Conservation (phyloP, 2,797 vertebrate species). For the Acrocephalus scirpaceus region DNA sequence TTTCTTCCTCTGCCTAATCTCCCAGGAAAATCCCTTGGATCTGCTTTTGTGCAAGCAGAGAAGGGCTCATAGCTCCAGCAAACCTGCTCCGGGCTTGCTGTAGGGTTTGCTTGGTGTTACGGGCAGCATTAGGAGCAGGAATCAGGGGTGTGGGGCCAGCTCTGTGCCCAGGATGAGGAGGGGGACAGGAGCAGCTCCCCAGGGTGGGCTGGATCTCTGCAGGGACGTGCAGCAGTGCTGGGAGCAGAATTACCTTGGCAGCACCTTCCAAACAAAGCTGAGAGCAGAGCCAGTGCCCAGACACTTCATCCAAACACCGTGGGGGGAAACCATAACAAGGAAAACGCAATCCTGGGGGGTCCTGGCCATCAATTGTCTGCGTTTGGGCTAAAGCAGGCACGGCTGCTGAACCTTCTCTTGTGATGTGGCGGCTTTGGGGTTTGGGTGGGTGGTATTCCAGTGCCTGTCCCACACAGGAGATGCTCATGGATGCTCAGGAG, state of each 20-base stretch:
- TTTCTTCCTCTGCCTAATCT: neutral
- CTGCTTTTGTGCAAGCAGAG: neutral
- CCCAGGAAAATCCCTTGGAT: neutral
- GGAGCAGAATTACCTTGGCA: neutral
- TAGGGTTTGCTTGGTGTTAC: neutral
- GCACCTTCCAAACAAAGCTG: conserved; percentile 19
- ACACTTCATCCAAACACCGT: neutral
- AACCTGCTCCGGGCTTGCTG: neutral
- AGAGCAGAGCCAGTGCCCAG: neutral
- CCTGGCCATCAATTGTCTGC: neutral
- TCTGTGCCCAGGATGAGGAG: neutral
- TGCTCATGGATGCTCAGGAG: neutral
- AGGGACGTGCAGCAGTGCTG: neutral
- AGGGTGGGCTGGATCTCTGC: neutral
- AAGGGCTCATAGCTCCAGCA: neutral
- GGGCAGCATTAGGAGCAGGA: neutral
- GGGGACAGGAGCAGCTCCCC: neutral
- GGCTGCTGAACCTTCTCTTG: neutral
- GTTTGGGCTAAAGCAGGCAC: neutral
- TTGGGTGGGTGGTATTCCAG: neutral
- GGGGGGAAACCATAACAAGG: neutral
- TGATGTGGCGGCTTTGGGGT: neutral
- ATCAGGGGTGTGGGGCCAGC: fast-evolving
- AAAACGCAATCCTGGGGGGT: neutral
- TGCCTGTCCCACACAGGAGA: neutral